Evolutionary conservation across 2,113 vertebrate genomes (phyloP), one percentile per base, ranked within the genome.

Genomic region (Nannospalax galili): DNA sequence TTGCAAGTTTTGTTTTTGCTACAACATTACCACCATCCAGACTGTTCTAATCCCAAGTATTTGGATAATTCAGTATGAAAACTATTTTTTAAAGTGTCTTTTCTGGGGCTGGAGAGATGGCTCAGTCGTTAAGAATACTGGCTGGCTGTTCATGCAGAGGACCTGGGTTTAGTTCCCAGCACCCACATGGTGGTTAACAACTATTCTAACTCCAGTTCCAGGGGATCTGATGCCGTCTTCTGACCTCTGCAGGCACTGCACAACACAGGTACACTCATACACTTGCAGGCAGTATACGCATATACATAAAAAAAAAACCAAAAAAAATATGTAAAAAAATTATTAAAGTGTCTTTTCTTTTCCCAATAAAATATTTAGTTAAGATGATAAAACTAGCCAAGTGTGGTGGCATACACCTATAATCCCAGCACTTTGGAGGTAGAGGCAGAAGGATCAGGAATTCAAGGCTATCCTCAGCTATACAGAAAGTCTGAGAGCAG

Each of bases 361-460:
- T 88, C 56, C 74, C 89, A 94, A 65, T 93, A 92, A 97, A 96
- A 94, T 77, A 95, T 86, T 95, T 79, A 84, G 40, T 75, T 90
- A 93, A 91, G 81, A 90, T 85, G 84, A 79, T 73, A 90, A 91
- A 96, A 94, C 5, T 60, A 95, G 67, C 67, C 35, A 14, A 2
- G 67, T 3, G 32, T 69, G 67, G 67, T 14, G 32, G 67, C 28
- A 32, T 3, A 69, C 30, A 69, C 30, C 67, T 32, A 9, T 69
- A 69, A 35, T 17, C 60, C 60, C 16, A 62, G n/a, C 65, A 67
- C 28, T 69, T 69, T 6, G 28, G 32, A 69, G 28, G 30, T 28
- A 14, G 28, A 69, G 9, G 9, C 9, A 69, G 30, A 28, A 69
- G 67, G 30, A 69, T 14, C 28, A 30, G 30, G 32, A 69, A 28